These are phyloP conservation scores for Epinephelus lanceolatus DNA, from an alignment of 2,113 vertebrate genomes.

Conservation along the genomic window DNA sequence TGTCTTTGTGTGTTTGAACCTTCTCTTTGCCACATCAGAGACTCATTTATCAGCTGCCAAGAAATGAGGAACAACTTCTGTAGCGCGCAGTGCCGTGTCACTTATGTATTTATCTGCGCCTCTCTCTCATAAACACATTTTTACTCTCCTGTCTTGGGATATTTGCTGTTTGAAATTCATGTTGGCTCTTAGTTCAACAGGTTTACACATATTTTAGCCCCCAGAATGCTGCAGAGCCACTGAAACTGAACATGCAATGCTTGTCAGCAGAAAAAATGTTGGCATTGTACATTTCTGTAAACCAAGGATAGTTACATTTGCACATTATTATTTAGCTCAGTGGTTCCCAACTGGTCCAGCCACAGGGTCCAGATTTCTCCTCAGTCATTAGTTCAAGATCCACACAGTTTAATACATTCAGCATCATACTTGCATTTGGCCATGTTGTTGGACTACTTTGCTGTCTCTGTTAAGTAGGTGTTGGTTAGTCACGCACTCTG, in stretches of 20 bases:
- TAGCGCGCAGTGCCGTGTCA: background rate
- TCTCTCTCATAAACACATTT: conserved; percentile 21
- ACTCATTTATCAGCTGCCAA: conserved; percentile 52
- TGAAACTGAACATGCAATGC: conserved; percentile 15
- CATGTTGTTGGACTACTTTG: too few species aligned
- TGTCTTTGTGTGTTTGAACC: conserved; percentile 4
- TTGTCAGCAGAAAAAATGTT: too few species aligned
- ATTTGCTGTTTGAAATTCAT: conserved; percentile 66
- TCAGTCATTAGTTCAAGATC: too few species aligned
- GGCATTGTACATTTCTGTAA: too few species aligned
- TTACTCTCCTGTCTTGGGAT: conserved; percentile 13
- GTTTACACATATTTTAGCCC: conserved; percentile 62
- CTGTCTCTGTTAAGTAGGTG: too few species aligned
- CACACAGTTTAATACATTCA: too few species aligned
- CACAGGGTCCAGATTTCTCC: too few species aligned
- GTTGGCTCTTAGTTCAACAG: conserved; percentile 65
- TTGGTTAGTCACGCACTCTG: too few species aligned
- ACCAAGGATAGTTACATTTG: too few species aligned
- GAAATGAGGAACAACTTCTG: conserved; percentile 31
- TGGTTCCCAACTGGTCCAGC: too few species aligned
- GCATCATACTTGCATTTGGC: too few species aligned
- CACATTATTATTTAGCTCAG: too few species aligned
- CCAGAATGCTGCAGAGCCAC: conserved; percentile 27
- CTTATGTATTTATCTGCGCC: conserved; percentile 35
- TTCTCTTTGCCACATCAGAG: conserved; percentile 17